Evolutionary conservation across 1,140 invertebrate species (phyloP).

Genomic region (Glossosoma conforme): DNA sequence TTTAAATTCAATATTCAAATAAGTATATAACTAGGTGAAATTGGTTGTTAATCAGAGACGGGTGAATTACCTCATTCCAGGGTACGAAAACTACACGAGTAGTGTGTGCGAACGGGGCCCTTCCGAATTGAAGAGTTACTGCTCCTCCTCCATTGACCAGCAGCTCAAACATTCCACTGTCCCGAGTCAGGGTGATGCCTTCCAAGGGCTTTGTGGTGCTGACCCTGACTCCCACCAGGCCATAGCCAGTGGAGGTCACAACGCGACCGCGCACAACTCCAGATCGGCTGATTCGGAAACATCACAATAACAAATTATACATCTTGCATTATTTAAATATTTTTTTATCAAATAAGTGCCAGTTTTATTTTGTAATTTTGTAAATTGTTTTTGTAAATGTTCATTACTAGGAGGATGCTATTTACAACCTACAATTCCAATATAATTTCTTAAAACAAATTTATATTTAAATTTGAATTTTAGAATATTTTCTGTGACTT

Average conservation of each 20-base stretch:
- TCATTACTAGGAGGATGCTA: too few species aligned
- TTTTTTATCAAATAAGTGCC: not conserved
- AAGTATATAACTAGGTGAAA: too few species aligned
- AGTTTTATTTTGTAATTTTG: not conserved
- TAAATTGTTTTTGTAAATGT: too few species aligned
- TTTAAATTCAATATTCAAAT: too few species aligned
- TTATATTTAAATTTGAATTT: too few species aligned
- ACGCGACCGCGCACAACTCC: conserved; percentile 93
- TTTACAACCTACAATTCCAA: too few species aligned
- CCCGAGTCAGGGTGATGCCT: conserved; percentile 89
- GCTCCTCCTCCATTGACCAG: conserved; percentile 96
- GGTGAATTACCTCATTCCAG: conserved; percentile 89
- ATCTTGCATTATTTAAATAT: not conserved
- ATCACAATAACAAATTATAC: not conserved
- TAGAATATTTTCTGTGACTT: too few species aligned
- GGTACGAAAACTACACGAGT: conserved; percentile 91
- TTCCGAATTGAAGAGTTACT: conserved; percentile 88
- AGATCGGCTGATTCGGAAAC: conserved; percentile 68
- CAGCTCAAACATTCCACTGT: conserved; percentile 93
- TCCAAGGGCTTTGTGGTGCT: conserved; percentile 83
- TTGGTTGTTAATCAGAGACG: too few species aligned
- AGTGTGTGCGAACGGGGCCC: conserved; percentile 85
- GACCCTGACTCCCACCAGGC: conserved; percentile 90
- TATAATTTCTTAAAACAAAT: too few species aligned
- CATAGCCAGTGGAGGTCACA: conserved; percentile 83